Conservation (phyloP, 1,140 invertebrate genomes). For the Drosophila novamexicana region DNA sequence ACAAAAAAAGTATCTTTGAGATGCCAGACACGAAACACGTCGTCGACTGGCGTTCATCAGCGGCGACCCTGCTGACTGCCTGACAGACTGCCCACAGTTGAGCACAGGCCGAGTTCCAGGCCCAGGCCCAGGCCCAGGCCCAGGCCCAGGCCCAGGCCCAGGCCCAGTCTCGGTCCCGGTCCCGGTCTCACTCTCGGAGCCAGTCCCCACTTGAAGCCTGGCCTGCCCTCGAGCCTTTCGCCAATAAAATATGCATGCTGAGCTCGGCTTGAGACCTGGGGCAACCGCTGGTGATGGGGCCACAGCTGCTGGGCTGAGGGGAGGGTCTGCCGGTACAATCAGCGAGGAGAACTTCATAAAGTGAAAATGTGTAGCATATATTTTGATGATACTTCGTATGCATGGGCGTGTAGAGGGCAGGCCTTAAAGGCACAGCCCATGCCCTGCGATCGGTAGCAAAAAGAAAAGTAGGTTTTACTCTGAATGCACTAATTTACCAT, state of each 20-base stretch:
- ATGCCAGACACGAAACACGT: conserved; percentile 74
- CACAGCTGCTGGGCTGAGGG: conserved; percentile 19
- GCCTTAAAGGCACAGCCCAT: not conserved
- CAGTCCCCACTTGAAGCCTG: conserved; percentile 20
- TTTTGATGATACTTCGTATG: conserved; percentile 45
- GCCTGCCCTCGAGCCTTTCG: conserved; percentile 51
- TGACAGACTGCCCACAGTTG: conserved; percentile 58
- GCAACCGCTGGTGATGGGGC: conserved; percentile 28
- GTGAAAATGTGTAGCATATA: conserved; percentile 77
- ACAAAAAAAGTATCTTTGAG: conserved; percentile 62
- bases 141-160: conserved; percentile 7
- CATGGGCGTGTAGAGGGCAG: not conserved
- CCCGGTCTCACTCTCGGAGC: not conserved
- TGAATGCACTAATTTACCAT: no score
- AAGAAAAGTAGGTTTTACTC: not conserved
- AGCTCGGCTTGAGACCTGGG: conserved; percentile 55
- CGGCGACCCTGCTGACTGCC: conserved; percentile 48
- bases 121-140: conserved; percentile 20
- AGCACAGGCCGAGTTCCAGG: conserved; percentile 17
- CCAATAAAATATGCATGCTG: conserved; percentile 76
- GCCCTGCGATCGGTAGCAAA: not conserved
- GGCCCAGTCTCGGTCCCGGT: conserved; percentile 10
- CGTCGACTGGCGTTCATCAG: conserved; percentile 67
- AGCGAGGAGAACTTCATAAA: conserved; percentile 62
- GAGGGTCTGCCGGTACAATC: conserved; percentile 19